Base-by-base conservation (phyloP, 2,888 invertebrate species). In the Troides helena region DNA sequence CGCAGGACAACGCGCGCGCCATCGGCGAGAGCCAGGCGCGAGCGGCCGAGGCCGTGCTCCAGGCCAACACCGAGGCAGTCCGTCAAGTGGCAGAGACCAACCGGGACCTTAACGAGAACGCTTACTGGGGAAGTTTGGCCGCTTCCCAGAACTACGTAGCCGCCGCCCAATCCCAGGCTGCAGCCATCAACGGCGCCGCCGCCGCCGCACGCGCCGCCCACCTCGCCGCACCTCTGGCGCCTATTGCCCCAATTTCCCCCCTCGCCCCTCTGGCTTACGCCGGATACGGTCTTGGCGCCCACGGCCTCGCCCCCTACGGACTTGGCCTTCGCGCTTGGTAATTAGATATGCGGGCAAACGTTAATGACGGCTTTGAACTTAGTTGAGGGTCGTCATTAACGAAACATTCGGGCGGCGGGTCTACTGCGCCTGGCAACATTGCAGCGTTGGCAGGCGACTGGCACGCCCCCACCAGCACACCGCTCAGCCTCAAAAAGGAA, bases 161-260 rank as follows among this genome's bases (percentile, higher is more conserved):
- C 71, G 92, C 90, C 63, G 92, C 90, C 30, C 92, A 92, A 72
- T 87, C 89, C 69, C 89, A 90, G n/a, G 87, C 86, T 39, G 92
- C 92, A 59, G 92, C 91, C 59, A 67, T 83, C 23, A 84, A 77
- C 77, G 91, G 90, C 18, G 82, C 78, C 68, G 85, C 76, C 43
- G 89, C 80, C 30, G 79, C 86, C 65, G 83, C 79, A 69, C 79
- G 81, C 46, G 82, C 81, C 30, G 80, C 79, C 2, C 75, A 79
- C 63, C 70, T 76, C 43, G 80, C 72, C 53, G 77, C 77, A 21
- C 74, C 76, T 18, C 21, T 70, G 68, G 71, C 73, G 14, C 72
- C 72, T 50, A 77, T 76, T 65, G 57, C 57, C 6, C 57, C 57
- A 17, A 30, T 70, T 68, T 71, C 73, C 12, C 72, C 72, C 56